Evolutionary conservation across 1,140 invertebrate genomes (phyloP), one percentile per base, ranked within the genome.

Genomic region (Tetraneura akinire): DNA sequence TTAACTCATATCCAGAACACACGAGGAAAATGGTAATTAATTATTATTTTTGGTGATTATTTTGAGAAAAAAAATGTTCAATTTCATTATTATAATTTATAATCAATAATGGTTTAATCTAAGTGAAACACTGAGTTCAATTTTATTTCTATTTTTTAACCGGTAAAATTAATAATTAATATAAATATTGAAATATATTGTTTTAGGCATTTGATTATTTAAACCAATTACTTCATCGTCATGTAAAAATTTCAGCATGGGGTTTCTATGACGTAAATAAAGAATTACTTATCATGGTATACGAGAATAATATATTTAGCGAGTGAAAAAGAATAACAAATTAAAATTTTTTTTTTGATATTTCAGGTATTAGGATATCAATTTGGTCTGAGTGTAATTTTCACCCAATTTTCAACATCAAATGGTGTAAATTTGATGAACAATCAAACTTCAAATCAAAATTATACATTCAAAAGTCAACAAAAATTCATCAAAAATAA

Each of bases 231-330:
- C 23, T 74, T 37, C 47, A 55, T 42, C 71, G 71, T 8, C 29
- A 23, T 10, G 51, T 74, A 21, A 29, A 18, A n/a, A 74, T 74
- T 21, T 18, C 71, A 8, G 71, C 71, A 1, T 74, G 71, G 49
- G 71, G 71, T n/a, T 74, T 74, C 29, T 74, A 55, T 4, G 71
- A 55, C 11, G 26, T 74, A 8, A 55, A 74, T 21, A 37, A 23
- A 10, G 71, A 74, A 55, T 16, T 74, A 16, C 26, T 74, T 0
- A 55, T 53, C 11, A 37, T 32, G 71, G 71, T 74, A 71, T 51
- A 29, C 23, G 21, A 42, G n/a, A 32, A 62, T 4, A 29, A 18
- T 14, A 13, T 1, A 42, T 66, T 66, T 66, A 23, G 13, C 1
- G 3, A n/a, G 8, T 11, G 0, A 29, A 10, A 18, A 8, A 1